Evolutionary conservation across 1,140 invertebrate genomes (phyloP), one percentile per base, ranked within the genome.

Genomic region (Atta texana): DNA sequence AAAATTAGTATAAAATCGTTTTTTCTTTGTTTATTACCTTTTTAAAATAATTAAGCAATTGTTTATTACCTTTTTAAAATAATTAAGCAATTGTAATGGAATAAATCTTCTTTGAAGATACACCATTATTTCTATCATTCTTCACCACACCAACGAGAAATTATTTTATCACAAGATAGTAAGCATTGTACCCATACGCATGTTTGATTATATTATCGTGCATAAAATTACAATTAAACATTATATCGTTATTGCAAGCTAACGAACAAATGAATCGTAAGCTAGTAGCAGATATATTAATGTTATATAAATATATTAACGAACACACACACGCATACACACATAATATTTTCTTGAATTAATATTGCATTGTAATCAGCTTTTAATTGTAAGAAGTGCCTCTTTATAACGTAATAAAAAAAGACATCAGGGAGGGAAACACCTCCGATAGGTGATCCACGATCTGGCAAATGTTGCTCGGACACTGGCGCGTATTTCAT

Each of bases 21-120:
- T 21, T 28, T 39, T 10, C 12, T 0, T 4, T 61, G 8, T 28
- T 7, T 57, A 18, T 90, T 91, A 94, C 94, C 93, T 95, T 94
- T 87, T 91, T 95, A 78, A 95, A 94, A 84, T 94, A 94, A 82
- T 89, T 90, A 71, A 91, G 81, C 71, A 94, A 91, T 87, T 93
- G 88, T 64, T 7, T 57, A 18, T 90, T 91, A 94, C 94, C 93
- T 95, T 94, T 87, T 91, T 95, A 78, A 95, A 94, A 84, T 94
- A 94, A 82, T 89, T 90, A 71, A 91, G 81, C 71, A 94, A 91
- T 87, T 93, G 88, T 64, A 89, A 85, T 2, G 92, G 88, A 12
- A 88, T 87, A 21, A 93, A 81, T 89, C 92, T 95, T 82, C 72
- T 92, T 72, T 87, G 84, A 44, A 92, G 71, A 89, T 94, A 92